A percentile compares a stretch with the other conserved stretches of the same genome.
Conservation (phyloP, 2,113 vertebrate genomes). For the Desmodus rotundus region DNA sequence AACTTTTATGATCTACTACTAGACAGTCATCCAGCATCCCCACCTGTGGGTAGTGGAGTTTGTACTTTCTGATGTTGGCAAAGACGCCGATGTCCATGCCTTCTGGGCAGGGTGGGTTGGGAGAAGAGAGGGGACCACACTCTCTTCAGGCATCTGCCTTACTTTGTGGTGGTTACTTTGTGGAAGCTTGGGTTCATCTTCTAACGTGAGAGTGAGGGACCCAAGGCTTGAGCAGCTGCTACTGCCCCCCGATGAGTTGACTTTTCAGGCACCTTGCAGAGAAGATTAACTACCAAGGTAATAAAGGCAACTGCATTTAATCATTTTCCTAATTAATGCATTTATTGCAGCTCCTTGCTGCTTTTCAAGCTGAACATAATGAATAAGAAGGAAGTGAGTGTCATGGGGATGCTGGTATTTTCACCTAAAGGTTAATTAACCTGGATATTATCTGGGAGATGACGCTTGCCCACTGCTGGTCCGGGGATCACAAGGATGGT, state of each 20-base stretch:
- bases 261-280: conserved; percentile 37
- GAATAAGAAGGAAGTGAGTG: conserved; percentile 18
- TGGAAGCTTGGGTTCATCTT: neutral
- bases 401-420: neutral
- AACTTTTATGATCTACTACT: neutral
- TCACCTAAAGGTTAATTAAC: conserved; percentile 68
- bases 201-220: neutral
- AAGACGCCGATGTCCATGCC: fast-evolving
- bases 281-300: conserved; percentile 41
- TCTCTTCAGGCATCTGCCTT: neutral
- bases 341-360: conserved; percentile 47
- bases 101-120: neutral
- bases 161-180: neutral
- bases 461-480: fast-evolving
- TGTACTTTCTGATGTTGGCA: neutral
- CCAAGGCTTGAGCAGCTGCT: neutral
- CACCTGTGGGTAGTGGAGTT: fast-evolving
- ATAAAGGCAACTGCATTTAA: conserved; percentile 43
- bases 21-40: fast-evolving
- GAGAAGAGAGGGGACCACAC: fast-evolving
- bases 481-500: fast-evolving
- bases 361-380: conserved; percentile 23
- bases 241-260: neutral
- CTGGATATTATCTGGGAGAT: neutral
- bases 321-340: conserved; percentile 65